phyloP scores from a whole-genome alignment of 1,140 invertebrate genomes.

The Bicyclus anynana region DNA sequence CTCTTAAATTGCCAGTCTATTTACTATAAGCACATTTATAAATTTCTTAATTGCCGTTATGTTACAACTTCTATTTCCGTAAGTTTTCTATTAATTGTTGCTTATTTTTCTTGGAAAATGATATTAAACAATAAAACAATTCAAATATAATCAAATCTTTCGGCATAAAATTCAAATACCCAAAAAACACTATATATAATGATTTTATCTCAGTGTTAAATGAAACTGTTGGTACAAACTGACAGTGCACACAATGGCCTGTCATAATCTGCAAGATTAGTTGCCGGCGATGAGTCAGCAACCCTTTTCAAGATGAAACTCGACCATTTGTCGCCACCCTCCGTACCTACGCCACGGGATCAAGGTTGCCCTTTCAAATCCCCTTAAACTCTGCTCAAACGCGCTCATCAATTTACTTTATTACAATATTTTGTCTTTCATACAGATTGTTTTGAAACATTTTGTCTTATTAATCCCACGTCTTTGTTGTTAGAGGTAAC shows the following conservation, averaged over 20 bases:
- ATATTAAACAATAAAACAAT: too few relatives aligned
- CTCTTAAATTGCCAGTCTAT: too few relatives aligned
- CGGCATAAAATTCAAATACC: too few relatives aligned
- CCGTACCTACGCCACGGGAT: neutral
- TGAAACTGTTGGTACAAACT: neutral
- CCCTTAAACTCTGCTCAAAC: slow-evolving; percentile 2
- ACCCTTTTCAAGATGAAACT: slow-evolving; percentile 4
- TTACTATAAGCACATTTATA: too few relatives aligned
- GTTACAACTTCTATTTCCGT: too few relatives aligned
- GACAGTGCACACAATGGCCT: neutral
- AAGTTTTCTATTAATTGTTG: too few relatives aligned
- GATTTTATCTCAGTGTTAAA: neutral
- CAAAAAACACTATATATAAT: too few relatives aligned
- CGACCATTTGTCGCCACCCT: neutral
- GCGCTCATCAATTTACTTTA: slow-evolving; percentile 3
- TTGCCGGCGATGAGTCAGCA: neutral
- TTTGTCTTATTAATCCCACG: neutral
- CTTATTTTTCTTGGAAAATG: too few relatives aligned
- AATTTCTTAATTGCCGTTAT: too few relatives aligned
- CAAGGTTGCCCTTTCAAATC: neutral
- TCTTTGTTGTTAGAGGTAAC: too few relatives aligned
- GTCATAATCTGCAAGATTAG: neutral
- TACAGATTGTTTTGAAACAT: neutral
- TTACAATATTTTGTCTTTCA: neutral
- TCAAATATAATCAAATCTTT: too few relatives aligned